Conservation (phyloP, 2,797 vertebrate genomes). For the Glossophaga mutica region DNA sequence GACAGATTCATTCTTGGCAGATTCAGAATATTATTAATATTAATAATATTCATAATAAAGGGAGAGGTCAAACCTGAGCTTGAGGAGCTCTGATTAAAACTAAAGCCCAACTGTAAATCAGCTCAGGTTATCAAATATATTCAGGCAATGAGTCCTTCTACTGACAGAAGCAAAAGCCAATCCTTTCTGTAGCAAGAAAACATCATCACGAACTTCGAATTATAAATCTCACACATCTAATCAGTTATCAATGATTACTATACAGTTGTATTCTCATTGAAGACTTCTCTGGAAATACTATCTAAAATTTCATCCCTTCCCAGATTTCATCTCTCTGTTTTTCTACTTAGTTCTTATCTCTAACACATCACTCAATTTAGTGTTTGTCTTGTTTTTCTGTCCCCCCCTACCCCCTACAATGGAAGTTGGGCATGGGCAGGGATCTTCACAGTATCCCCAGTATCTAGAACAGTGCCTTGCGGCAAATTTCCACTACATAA, state of each 20-base stretch:
- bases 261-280: neutral
- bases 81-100: neutral
- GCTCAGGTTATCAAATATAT: neutral
- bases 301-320: neutral
- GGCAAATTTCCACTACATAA: neutral
- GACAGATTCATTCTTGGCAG: no score
- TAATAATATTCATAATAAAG: no score
- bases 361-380: neutral
- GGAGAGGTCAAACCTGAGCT: neutral
- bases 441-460: neutral
- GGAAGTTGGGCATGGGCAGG: neutral
- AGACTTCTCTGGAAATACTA: neutral
- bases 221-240: neutral
- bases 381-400: neutral
- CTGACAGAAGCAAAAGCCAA: neutral
- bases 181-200: neutral
- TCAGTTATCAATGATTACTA: neutral
- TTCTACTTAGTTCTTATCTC: neutral
- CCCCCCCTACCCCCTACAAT: neutral
- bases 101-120: neutral
- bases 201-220: neutral
- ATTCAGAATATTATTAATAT: no score
- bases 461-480: neutral
- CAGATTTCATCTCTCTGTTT: neutral
- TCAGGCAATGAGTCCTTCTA: neutral